Evolutionary conservation across 2,888 invertebrate genomes (phyloP), one percentile per base, ranked within the genome.

Genomic region (Tinea pellionella): DNA sequence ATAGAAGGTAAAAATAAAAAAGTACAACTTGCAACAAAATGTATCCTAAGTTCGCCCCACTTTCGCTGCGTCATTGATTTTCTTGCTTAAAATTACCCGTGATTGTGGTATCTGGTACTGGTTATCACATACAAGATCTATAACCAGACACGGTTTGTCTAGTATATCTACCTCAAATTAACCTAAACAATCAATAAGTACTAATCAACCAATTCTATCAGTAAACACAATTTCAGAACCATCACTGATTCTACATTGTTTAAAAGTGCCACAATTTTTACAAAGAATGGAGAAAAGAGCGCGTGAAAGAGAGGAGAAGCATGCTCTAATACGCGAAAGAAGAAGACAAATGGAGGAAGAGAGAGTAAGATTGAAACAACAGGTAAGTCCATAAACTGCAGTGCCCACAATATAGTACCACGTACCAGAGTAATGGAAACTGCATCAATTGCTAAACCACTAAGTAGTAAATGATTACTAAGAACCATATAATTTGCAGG

Each of bases 271-370:
- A 2, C 91, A 90, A 70, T 91, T 94, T 70, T 71, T 94, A 53
- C 89, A 90, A 71, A 89, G 92, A 71, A 93, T 94, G 92, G 92
- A 94, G 68, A 90, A 91, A 61, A 88, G 93, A 62, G 93, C 93
- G 0, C 74, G 91, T 43, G 91, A 92, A 64, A 84, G 94, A 42
- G 91, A 88, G 67, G 87, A 88, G 65, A 88, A 86, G 66, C 85
- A 88, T 64, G 87, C 86, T 0, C 71, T 85, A 61, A 88, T 87
- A 63, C 73, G 84, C 13, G 88, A 88, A 65, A 72, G 88, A 64
- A 75, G 87, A 60, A 71, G 72, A 51, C 88, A 88, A 67, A 80
- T 87, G 73, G 88, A 88, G 68, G 82, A 87, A 71, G 88, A 88
- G 64, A 73, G 81, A 12, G 71, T 82, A 42, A 72, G 79, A 68